Conservation (phyloP, 2,888 invertebrate genomes). For the Sesamia inferens region DNA sequence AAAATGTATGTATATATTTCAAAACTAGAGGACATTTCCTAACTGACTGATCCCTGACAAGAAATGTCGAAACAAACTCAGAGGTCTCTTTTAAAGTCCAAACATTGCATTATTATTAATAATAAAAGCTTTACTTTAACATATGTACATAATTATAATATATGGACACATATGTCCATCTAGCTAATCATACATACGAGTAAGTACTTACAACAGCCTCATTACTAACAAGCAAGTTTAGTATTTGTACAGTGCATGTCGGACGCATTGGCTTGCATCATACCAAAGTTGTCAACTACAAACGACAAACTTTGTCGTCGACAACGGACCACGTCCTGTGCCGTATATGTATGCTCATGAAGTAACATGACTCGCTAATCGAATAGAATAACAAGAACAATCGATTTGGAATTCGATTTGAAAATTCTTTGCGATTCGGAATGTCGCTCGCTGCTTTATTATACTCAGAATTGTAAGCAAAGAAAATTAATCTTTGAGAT, state of each 20-base stretch:
- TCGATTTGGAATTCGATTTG: conserved; percentile 60
- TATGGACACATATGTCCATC: conserved; percentile 7
- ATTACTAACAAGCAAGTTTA: conserved; percentile 57
- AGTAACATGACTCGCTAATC: conserved; percentile 63
- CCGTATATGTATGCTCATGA: conserved; percentile 59
- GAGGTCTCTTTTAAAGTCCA: neutral
- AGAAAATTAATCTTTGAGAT: conserved; percentile 39
- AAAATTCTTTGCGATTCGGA: conserved; percentile 50
- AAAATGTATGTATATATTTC: neutral
- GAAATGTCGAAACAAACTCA: neutral
- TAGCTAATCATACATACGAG: conserved; percentile 10
- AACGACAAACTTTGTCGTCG: conserved; percentile 53
- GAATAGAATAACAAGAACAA: conserved; percentile 60
- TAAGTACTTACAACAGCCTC: conserved; percentile 24
- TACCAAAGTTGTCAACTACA: conserved; percentile 64
- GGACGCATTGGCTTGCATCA: conserved; percentile 66
- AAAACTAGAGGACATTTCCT: neutral
- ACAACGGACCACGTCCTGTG: conserved; percentile 64
- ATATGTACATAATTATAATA: neutral
- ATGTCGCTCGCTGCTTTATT: conserved; percentile 45
- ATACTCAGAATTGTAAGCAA: conserved; percentile 29
- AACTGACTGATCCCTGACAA: neutral
- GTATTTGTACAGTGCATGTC: conserved; percentile 62
- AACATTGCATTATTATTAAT: neutral
- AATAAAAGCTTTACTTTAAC: neutral